Percentiles rank a stretch among this genome's conserved stretches.
Evolutionary conservation across 2,888 invertebrate genomes (phyloP).

Genomic region (Crematogaster levior): DNA sequence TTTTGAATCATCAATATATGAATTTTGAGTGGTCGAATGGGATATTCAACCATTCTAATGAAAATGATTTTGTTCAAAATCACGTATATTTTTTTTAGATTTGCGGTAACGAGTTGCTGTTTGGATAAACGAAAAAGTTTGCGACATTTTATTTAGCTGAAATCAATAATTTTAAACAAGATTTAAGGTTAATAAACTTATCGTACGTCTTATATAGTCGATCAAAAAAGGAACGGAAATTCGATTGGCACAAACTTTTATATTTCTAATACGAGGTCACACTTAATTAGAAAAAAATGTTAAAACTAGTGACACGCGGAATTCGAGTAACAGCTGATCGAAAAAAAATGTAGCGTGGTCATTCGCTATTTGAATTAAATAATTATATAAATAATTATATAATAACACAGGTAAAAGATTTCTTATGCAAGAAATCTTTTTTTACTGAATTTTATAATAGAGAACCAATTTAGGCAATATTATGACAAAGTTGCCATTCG

Average conservation of each 20-base stretch:
- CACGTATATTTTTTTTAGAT: neutral
- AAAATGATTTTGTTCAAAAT: constrained; percentile 4
- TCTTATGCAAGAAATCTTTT: neutral
- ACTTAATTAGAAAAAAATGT: neutral
- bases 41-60: constrained; percentile 20
- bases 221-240: neutral
- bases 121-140: constrained; percentile 5
- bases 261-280: neutral
- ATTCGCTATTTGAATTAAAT: neutral
- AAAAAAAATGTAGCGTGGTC: neutral
- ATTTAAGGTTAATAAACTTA: neutral
- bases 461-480: neutral
- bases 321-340: neutral
- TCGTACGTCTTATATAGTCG: neutral
- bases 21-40: too few species aligned
- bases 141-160: neutral
- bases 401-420: too few species aligned
- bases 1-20: neutral
- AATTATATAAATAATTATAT: neutral
- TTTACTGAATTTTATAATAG: neutral
- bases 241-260: neutral
- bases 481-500: neutral
- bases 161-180: neutral
- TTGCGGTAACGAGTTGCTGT: neutral
- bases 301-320: neutral